Percentiles rank a stretch among this genome's conserved stretches.
Conservation (phyloP, 1,140 invertebrate genomes). For the Tetragnatha versicolor region DNA sequence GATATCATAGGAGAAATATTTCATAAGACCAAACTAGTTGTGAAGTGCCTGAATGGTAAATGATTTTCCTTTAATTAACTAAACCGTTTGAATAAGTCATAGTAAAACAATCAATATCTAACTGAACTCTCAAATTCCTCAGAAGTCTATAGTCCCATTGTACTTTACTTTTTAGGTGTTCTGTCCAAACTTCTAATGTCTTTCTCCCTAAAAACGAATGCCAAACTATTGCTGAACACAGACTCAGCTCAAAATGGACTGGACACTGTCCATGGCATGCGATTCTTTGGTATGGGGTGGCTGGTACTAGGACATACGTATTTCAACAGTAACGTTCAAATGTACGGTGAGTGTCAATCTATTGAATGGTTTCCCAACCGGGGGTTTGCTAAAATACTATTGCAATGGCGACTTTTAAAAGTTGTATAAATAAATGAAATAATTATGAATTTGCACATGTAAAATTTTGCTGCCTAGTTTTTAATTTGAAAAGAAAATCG, state of each 20-base stretch:
- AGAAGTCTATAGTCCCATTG: no score
- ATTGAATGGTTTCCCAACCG: background rate
- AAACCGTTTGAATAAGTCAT: no score
- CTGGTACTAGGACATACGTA: constrained; percentile 91
- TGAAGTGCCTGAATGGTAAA: constrained; percentile 26
- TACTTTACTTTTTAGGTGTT: background rate
- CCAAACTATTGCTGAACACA: constrained; percentile 61
- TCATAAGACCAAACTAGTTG: constrained; percentile 27
- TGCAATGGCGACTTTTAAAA: no score
- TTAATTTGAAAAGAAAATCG: no score
- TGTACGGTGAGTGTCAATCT: constrained; percentile 37
- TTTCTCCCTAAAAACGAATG: constrained; percentile 62
- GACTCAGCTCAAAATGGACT: constrained; percentile 65
- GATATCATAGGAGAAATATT: constrained; percentile 35
- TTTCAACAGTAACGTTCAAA: constrained; percentile 67
- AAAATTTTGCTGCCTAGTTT: no score
- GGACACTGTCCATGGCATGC: constrained; percentile 74
- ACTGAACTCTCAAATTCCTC: no score
- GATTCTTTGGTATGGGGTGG: constrained; percentile 86
- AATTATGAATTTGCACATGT: no score
- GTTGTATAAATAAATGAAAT: no score
- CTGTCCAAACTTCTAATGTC: constrained; percentile 50
- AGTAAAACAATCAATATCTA: no score
- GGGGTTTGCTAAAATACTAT: background rate
- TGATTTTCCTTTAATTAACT: background rate